A percentile compares a stretch with the other conserved stretches of the same genome.
Evolutionary conservation across 2,113 vertebrate genomes (phyloP).

Genomic region (Apteryx owenii): DNA sequence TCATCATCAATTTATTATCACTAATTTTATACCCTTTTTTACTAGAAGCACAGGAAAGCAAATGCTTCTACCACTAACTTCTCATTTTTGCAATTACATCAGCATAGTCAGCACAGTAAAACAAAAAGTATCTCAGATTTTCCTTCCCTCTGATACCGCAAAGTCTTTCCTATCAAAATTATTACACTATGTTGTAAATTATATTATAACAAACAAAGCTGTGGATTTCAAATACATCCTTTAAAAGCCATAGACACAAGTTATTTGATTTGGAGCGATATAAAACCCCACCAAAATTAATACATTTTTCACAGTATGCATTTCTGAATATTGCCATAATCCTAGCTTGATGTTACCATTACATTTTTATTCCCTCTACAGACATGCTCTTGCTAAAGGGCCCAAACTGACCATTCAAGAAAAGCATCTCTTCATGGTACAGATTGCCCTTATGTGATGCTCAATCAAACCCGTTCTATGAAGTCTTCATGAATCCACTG

Average conservation of each 20-base stretch:
- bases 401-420: constrained; percentile 33
- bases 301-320: neutral
- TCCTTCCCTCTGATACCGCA: neutral
- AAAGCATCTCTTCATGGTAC: neutral
- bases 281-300: neutral
- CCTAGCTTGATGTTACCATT: neutral
- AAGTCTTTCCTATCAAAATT: no score
- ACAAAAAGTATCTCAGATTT: neutral
- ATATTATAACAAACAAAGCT: neutral
- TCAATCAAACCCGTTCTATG: neutral
- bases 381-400: constrained; percentile 18
- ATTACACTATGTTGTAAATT: neutral
- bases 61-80: neutral
- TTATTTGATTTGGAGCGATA: neutral
- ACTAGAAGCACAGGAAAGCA: neutral
- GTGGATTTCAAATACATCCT: neutral
- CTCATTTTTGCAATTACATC: neutral
- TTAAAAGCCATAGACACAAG: neutral
- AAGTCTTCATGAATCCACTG: neutral
- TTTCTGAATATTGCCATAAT: neutral
- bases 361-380: constrained; percentile 4
- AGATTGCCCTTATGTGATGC: neutral
- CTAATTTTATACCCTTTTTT: neutral
- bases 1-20: neutral
- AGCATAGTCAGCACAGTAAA: neutral